These are phyloP conservation scores for Beroe forskalii DNA, from an alignment of 37 sponge, comb jelly and placozoan species.

Conservation along the genomic window DNA sequence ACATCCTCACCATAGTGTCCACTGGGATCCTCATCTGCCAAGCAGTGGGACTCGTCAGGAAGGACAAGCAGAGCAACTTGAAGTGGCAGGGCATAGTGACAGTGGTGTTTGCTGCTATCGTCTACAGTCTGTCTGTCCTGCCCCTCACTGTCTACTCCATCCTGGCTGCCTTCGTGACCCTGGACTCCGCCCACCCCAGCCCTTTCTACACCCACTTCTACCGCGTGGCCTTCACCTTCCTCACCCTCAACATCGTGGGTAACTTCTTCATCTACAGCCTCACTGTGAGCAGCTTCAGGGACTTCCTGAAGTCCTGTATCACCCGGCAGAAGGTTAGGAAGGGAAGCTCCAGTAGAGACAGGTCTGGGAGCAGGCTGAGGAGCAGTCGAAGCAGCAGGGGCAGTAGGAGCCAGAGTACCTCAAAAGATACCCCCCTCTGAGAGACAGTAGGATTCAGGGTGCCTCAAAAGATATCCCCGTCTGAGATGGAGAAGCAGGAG, in stretches of 20 bases:
- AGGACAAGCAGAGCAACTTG: background rate
- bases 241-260: background rate
- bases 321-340: background rate
- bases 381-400: background rate
- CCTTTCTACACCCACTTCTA: background rate
- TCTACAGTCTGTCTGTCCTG: constrained; percentile 13
- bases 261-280: constrained; percentile 1
- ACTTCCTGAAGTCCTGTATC: background rate
- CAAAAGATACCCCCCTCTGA: no score
- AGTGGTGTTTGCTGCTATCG: background rate
- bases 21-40: background rate
- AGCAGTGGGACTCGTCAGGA: background rate
- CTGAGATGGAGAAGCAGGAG: no score
- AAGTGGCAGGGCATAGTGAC: background rate
- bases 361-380: background rate
- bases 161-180: background rate
- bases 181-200: background rate
- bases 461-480: background rate
- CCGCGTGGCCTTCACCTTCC: background rate
- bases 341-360: background rate
- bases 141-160: background rate
- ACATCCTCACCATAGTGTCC: background rate
- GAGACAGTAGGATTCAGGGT: no score
- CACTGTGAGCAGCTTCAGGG: background rate
- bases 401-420: background rate